Conservation (phyloP, 2,113 vertebrate species). For the Charina bottae region DNA sequence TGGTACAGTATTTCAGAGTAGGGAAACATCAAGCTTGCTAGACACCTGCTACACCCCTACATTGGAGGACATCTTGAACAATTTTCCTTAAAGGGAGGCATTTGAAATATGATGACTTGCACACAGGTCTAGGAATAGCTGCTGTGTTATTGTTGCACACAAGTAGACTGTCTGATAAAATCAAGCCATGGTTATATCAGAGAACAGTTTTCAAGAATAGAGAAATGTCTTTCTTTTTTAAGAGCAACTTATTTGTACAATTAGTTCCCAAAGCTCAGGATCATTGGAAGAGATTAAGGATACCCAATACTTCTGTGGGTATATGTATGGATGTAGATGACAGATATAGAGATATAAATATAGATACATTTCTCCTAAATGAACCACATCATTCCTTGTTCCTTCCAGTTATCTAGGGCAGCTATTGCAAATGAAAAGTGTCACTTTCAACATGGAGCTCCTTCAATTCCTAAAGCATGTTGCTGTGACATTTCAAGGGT, state of each 20-base stretch:
- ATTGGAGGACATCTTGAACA: background rate
- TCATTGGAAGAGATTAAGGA: constrained; percentile 12
- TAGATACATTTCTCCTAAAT: too few relatives aligned
- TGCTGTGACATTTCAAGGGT: constrained; percentile 69
- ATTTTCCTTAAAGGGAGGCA: background rate
- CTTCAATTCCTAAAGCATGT: constrained; percentile 56
- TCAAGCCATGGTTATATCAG: too few relatives aligned
- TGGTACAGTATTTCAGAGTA: too few relatives aligned
- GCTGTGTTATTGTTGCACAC: background rate
- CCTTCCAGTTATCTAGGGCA: constrained; percentile 25
- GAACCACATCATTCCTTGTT: constrained; percentile 37
- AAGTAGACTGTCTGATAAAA: too few relatives aligned
- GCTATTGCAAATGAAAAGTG: constrained; percentile 53
- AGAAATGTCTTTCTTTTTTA: background rate
- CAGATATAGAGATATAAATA: too few relatives aligned
- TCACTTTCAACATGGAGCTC: constrained; percentile 49
- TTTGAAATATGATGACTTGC: background rate
- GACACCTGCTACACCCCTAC: too few relatives aligned
- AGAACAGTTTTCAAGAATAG: background rate
- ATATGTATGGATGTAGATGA: background rate
- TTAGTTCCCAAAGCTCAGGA: background rate
- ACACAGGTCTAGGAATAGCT: background rate
- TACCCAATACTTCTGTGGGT: constrained; percentile 17
- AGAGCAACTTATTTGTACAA: background rate
- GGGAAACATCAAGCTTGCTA: too few relatives aligned